Evolutionary conservation across 1,140 invertebrate species (phyloP).

Genomic region (Magallana angulata): DNA sequence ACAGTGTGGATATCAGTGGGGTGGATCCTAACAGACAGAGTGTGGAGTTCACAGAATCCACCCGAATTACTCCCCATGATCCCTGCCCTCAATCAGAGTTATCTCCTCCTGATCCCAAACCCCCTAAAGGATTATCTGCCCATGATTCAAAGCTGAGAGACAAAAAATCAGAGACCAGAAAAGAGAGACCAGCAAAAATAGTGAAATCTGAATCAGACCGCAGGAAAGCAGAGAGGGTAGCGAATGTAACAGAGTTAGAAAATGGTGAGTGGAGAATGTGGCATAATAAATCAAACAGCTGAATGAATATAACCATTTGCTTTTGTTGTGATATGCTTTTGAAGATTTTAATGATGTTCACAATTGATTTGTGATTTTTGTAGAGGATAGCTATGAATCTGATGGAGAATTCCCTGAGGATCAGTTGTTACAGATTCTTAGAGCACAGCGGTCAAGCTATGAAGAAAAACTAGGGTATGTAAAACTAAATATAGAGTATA

Average conservation of each 20-base stretch:
- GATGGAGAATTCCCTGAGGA: conserved; percentile 68
- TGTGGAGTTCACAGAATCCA: conserved; percentile 18
- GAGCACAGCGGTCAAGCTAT: conserved; percentile 61
- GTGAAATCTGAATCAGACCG: background rate
- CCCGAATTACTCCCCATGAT: background rate
- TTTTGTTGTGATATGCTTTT: background rate
- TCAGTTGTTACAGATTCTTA: conserved; percentile 62
- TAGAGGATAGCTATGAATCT: conserved; percentile 59
- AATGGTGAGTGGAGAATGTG: background rate
- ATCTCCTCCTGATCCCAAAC: conserved; percentile 13
- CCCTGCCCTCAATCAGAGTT: background rate
- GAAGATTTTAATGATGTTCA: background rate
- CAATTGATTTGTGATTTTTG: background rate
- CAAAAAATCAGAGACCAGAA: background rate
- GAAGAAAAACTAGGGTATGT: conserved; percentile 66
- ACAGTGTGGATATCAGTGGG: conserved; percentile 63
- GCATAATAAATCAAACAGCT: background rate
- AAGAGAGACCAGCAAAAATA: background rate
- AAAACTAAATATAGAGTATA: background rate
- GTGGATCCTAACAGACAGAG: conserved; percentile 20
- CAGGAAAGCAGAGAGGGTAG: background rate
- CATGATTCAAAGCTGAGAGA: background rate
- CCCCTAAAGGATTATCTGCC: background rate
- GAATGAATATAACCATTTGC: background rate
- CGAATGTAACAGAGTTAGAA: background rate